A percentile compares a stretch with the other conserved stretches of the same genome.
Conservation (phyloP, 2,113 vertebrate genomes). For the Apaloderma vittatum region DNA sequence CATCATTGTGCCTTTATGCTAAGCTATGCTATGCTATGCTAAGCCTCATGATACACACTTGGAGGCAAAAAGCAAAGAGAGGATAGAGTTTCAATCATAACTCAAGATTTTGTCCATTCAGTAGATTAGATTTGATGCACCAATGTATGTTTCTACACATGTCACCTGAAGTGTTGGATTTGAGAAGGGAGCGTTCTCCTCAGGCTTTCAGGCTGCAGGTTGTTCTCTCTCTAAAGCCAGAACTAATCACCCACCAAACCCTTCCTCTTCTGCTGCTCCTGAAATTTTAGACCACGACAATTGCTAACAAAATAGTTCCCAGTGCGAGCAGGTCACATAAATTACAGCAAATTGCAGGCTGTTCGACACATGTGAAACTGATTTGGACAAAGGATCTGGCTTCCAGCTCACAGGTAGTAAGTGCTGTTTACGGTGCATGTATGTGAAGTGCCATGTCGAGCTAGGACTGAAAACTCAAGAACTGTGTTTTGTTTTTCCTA, state of each 20-base stretch:
- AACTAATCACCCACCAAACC: background rate
- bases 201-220: background rate
- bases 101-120: background rate
- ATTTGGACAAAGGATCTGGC: background rate
- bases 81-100: background rate
- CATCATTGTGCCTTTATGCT: background rate
- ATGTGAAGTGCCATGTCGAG: background rate
- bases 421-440: background rate
- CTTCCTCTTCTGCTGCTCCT: background rate
- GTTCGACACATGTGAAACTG: background rate
- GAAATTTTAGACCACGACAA: background rate
- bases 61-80: background rate
- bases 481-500: conserved; percentile 4
- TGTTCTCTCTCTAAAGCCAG: background rate
- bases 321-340: background rate
- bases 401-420: background rate
- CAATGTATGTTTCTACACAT: accelerated
- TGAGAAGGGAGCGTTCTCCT: background rate
- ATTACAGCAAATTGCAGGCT: background rate
- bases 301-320: background rate
- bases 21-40: no score
- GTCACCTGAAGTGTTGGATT: background rate
- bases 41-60: background rate
- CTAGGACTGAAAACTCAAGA: background rate
- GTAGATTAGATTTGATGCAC: background rate